phyloP scores from a whole-genome alignment of 2,113 vertebrate species.

The Oreochromis aureus region DNA sequence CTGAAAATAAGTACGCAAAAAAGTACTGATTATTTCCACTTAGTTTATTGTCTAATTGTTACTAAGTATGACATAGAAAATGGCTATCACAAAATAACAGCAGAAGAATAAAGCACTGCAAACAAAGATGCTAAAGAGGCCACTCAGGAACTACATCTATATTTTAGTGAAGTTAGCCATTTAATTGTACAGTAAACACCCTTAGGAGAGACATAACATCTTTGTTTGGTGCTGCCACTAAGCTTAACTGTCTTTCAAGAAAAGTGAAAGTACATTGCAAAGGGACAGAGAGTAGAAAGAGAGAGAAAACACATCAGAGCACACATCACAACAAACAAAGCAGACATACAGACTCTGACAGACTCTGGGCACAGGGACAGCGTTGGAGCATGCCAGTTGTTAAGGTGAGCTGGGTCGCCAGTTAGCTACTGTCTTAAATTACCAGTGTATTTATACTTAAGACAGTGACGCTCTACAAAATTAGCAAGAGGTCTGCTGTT shows the following conservation, averaged over 20 bases:
- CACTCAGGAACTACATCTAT: neutral
- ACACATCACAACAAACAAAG: slow-evolving; percentile 33
- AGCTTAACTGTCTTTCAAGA: slow-evolving; percentile 14
- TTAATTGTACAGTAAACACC: neutral
- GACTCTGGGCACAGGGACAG: slow-evolving; percentile 41
- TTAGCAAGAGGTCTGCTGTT: neutral
- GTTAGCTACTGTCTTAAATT: slow-evolving; percentile 22
- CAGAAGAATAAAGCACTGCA: neutral
- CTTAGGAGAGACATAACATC: neutral
- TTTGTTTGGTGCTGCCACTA: slow-evolving; percentile 43
- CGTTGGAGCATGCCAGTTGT: slow-evolving; percentile 36
- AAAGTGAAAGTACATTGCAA: neutral
- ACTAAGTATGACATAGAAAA: neutral
- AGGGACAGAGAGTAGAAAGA: slow-evolving; percentile 9
- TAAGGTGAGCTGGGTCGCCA: slow-evolving; percentile 20
- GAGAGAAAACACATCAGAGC: neutral
- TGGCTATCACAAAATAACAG: neutral
- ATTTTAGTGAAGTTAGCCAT: neutral
- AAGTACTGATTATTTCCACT: neutral
- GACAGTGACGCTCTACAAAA: neutral
- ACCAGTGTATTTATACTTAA: slow-evolving; percentile 22
- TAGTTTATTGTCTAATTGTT: too few species aligned
- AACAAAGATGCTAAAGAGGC: slow-evolving; percentile 23
- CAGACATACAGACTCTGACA: slow-evolving; percentile 50
- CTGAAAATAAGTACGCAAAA: neutral